Evolutionary conservation across 2,113 vertebrate genomes (phyloP), one percentile per base, ranked within the genome.

Genomic region (Hoplias malabaricus): DNA sequence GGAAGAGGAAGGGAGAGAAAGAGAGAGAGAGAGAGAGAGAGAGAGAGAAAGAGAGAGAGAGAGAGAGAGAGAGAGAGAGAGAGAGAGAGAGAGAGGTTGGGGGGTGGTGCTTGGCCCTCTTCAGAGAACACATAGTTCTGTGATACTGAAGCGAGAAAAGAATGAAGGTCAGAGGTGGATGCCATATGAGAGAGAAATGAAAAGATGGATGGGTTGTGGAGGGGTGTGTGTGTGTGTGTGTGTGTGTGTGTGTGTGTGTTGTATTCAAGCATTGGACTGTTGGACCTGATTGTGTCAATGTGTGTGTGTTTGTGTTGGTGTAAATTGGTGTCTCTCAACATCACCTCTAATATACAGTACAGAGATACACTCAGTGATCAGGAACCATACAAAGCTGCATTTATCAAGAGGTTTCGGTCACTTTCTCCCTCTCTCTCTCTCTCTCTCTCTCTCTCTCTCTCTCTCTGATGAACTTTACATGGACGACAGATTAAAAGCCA

Each of bases 51-150:
- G 40, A 74, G 31, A 53, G 59, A 50, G 34, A 73, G 75, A 65
- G 73, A 71, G 34, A 71, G 73, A 62, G 62, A 69, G n/a, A n/a
- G n/a, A n/a, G n/a, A n/a, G n/a, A 48, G 43, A 46, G 43, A 46
- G 56, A 43, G 21, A 43, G 57, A 77, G 89, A 90, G 88, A 91
- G 87, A 84, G n/a, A n/a, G n/a, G n/a, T n/a, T n/a, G n/a, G n/a
- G n/a, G 43, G 33, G 67, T 78, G 75, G 14, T 46, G 69, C 33
- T 70, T 83, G 87, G 81, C 83, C 86, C 83, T 90, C 87, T 90
- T 80, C 74, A 84, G 79, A 83, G 91, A 91, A 92, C 90, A 89
- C 75, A 69, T 81, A 86, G 90, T 89, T 84, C 90, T 29, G 61
- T 57, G 70, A 71, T 43, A 69, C 68, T 59, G 33, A 36, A 34